A percentile compares a stretch with the other conserved stretches of the same genome.
These are phyloP conservation scores for Lepidurus couesii DNA, from an alignment of 1,140 invertebrate genomes.

Conservation along the genomic window DNA sequence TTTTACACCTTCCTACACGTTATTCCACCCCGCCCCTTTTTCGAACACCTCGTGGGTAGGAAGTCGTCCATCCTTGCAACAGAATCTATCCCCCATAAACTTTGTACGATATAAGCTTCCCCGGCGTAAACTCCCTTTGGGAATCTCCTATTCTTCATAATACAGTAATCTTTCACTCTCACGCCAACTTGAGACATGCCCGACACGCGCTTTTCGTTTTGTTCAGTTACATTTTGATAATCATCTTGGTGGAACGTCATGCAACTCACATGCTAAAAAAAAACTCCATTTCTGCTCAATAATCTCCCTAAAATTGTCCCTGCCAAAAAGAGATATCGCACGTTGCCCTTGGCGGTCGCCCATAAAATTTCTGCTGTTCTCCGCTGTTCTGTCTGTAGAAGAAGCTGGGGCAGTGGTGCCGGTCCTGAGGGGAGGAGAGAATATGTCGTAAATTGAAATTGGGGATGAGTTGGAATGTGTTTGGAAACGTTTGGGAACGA, in stretches of 20 bases:
- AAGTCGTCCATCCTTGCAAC: background rate
- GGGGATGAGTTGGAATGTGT: background rate
- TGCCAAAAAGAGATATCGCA: no score
- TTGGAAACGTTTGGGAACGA: background rate
- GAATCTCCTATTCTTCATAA: background rate
- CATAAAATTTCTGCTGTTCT: no score
- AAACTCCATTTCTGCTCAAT: background rate
- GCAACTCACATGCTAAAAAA: background rate
- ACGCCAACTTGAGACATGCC: background rate
- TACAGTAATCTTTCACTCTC: slow-evolving; percentile 4
- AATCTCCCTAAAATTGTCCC: background rate
- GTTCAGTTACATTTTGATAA: background rate
- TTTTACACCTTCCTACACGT: background rate
- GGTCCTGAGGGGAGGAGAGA: background rate
- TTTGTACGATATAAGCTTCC: background rate
- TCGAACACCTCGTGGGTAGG: background rate
- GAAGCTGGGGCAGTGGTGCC: background rate
- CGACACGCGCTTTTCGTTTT: background rate
- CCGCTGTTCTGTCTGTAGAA: background rate
- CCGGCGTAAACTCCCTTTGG: background rate
- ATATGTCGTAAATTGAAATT: background rate
- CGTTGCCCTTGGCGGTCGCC: no score
- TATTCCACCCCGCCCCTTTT: background rate
- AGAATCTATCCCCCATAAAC: background rate
- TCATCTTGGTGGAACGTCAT: background rate